Percentiles rank a stretch among this genome's conserved stretches.
phyloP scores from a whole-genome alignment of 1,140 invertebrate species.

The Bilobella aurantiaca region DNA sequence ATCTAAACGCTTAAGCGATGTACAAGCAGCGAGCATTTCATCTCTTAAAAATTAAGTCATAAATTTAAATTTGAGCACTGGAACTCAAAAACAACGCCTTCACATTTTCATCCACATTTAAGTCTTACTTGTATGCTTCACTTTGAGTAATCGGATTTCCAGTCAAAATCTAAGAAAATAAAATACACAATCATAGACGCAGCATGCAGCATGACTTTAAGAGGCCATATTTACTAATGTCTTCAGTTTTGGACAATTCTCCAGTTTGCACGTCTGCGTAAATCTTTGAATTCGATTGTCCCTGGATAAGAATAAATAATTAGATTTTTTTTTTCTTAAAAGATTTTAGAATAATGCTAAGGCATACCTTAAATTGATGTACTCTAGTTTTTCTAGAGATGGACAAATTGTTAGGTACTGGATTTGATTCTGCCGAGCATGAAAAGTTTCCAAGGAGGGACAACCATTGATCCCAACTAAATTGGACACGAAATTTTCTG shows the following conservation, averaged over 20 bases:
- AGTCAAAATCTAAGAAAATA: not conserved
- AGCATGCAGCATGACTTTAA: not conserved
- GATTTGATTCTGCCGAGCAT: conserved; percentile 18
- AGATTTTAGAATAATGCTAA: not conserved
- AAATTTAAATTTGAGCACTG: not conserved
- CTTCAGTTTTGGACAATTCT: not conserved
- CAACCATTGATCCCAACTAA: conserved; percentile 15
- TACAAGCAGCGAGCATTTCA: not conserved
- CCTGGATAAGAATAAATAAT: too few relatives aligned
- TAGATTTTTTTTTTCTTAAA: too few relatives aligned
- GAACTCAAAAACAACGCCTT: not conserved
- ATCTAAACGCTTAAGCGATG: not conserved
- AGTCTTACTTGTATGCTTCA: conserved; percentile 14
- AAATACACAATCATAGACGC: not conserved
- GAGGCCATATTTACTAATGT: too few relatives aligned
- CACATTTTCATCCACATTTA: not conserved
- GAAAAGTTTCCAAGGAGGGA: conserved; percentile 9
- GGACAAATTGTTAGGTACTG: conserved; percentile 8
- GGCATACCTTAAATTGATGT: conserved; percentile 20
- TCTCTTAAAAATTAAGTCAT: not conserved
- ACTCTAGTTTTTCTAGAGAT: conserved; percentile 10
- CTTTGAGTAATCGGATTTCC: conserved; percentile 12
- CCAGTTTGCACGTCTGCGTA: not conserved
- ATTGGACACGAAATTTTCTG: conserved; percentile 4
- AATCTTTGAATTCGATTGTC: not conserved